Percentiles rank a stretch among this genome's conserved stretches.
Evolutionary conservation across 2,797 vertebrate genomes (phyloP).

Genomic region (Martes flavigula): DNA sequence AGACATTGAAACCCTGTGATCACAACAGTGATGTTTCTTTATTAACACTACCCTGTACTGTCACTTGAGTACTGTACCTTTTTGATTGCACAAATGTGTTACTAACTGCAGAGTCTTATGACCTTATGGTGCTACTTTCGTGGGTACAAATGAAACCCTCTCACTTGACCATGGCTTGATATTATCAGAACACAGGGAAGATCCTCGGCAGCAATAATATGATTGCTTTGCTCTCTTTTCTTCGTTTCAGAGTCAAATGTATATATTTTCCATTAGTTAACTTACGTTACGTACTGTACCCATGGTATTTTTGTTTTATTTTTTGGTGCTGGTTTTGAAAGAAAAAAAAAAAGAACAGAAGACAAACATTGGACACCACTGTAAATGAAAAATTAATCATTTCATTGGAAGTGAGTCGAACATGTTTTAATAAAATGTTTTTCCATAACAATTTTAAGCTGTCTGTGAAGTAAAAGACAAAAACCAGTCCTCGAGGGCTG

Average conservation of each 20-base stretch:
- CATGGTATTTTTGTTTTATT: constrained; percentile 80
- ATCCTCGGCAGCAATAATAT: constrained; percentile 78
- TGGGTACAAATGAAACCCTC: constrained; percentile 81
- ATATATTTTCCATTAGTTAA: constrained; percentile 84
- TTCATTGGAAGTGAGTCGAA: constrained; percentile 78
- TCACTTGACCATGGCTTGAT: constrained; percentile 82
- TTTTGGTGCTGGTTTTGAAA: constrained; percentile 85
- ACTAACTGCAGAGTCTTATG: constrained; percentile 85
- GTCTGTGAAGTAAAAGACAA: constrained; percentile 76
- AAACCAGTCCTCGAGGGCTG: constrained; percentile 37
- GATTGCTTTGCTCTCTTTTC: constrained; percentile 55
- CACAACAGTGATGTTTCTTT: constrained; percentile 81
- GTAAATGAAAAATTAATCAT: constrained; percentile 78
- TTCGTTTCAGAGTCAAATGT: constrained; percentile 84
- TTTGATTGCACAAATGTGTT: constrained; percentile 87
- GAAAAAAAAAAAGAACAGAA: constrained; percentile 42
- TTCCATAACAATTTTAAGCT: constrained; percentile 79
- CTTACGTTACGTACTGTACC: constrained; percentile 85
- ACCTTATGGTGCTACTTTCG: constrained; percentile 91
- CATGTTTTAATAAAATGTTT: constrained; percentile 85
- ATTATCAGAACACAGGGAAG: constrained; percentile 86
- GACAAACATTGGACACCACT: constrained; percentile 76
- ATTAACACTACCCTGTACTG: constrained; percentile 85
- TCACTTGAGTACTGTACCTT: constrained; percentile 87
- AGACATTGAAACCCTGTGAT: constrained; percentile 74